Evolutionary conservation across 2,888 invertebrate species (phyloP).

Genomic region (Saturnia japonica): DNA sequence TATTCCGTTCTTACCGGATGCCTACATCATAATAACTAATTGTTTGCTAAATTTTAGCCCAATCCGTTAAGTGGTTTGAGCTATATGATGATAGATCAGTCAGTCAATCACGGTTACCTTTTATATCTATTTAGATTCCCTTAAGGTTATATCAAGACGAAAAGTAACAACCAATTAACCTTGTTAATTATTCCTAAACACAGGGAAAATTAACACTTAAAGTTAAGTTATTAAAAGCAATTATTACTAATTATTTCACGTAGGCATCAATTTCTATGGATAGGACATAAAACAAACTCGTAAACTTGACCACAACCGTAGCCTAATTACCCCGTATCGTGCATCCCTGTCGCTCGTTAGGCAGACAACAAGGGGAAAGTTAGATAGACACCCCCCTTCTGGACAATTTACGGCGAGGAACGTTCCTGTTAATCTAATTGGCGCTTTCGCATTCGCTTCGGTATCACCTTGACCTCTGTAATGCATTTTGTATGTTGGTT

Average conservation of each 20-base stretch:
- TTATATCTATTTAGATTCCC: no score
- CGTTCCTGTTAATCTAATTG: conserved; percentile 75
- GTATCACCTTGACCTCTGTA: conserved; percentile 74
- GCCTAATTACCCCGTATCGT: conserved; percentile 52
- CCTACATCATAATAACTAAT: no score
- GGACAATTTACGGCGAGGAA: conserved; percentile 68
- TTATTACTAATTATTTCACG: conserved; percentile 44
- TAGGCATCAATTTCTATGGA: conserved; percentile 37
- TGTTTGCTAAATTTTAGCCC: no score
- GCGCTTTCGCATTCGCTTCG: conserved; percentile 69
- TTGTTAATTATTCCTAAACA: neutral
- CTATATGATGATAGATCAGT: no score
- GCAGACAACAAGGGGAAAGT: conserved; percentile 43
- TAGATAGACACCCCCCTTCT: conserved; percentile 54
- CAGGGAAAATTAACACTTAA: conserved; percentile 30
- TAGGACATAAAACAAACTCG: conserved; percentile 41
- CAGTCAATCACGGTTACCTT: no score
- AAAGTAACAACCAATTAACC: neutral
- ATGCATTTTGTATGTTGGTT: conserved; percentile 61
- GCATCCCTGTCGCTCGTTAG: conserved; percentile 49
- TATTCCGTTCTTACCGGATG: no score
- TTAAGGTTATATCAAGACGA: neutral
- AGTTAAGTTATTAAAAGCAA: conserved; percentile 42
- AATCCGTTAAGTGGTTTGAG: no score
- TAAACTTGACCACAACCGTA: conserved; percentile 57